These are phyloP conservation scores for Esperia sulphurella DNA, from an alignment of 2,888 invertebrate genomes.

Conservation along the genomic window DNA sequence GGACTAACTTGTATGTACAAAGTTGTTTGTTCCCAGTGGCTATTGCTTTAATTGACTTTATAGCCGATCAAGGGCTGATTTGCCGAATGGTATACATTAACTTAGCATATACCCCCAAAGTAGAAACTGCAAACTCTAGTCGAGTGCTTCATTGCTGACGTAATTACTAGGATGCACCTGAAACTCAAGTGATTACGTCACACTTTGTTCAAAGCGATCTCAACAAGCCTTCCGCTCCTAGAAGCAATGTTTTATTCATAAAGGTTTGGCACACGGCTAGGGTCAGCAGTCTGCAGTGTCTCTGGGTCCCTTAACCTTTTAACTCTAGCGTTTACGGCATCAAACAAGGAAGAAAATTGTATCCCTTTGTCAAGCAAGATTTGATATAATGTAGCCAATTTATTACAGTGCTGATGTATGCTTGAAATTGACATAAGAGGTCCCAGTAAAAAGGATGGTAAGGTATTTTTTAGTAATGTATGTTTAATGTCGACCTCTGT, in stretches of 20 bases:
- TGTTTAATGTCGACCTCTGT: too few species aligned
- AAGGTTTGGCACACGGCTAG: constrained; percentile 17
- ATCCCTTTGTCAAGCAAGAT: not conserved
- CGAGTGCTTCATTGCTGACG: not conserved
- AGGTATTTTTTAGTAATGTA: too few species aligned
- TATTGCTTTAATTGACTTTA: too few species aligned
- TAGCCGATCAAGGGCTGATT: not conserved
- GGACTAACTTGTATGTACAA: too few species aligned
- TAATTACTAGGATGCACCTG: constrained; percentile 22
- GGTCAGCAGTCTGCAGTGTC: constrained; percentile 18
- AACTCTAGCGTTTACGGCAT: constrained; percentile 5
- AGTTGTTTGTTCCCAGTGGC: too few species aligned
- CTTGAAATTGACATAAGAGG: too few species aligned
- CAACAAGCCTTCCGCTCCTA: constrained; percentile 28
- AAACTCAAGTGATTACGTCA: constrained; percentile 1
- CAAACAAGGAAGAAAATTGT: not conserved
- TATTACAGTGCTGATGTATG: too few species aligned
- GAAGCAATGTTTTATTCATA: constrained; percentile 44
- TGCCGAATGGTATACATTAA: not conserved
- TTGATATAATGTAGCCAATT: too few species aligned
- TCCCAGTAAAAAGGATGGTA: too few species aligned
- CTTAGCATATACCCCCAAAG: constrained; percentile 11
- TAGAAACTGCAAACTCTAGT: constrained; percentile 15
- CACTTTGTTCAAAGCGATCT: constrained; percentile 3
- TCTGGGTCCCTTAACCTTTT: constrained; percentile 15